These are phyloP conservation scores for Galago senegalensis DNA, from an alignment of 2,797 vertebrate genomes.

Conservation along the genomic window DNA sequence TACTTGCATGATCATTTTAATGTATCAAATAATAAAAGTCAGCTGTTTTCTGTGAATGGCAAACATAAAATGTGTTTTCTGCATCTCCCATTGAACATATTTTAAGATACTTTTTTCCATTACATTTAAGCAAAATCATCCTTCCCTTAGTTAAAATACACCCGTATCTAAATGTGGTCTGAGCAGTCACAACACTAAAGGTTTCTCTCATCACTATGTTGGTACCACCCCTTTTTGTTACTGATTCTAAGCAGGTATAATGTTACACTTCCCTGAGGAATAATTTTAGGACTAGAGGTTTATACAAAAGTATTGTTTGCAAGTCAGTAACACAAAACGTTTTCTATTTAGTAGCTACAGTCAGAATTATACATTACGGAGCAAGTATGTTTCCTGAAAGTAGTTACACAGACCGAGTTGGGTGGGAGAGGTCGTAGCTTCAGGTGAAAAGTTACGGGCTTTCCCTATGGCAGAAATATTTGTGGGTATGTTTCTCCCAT, in stretches of 20 bases:
- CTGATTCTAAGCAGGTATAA: slow-evolving; percentile 86
- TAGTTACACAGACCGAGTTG: slow-evolving; percentile 44
- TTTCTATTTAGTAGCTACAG: slow-evolving; percentile 73
- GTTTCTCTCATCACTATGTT: slow-evolving; percentile 80
- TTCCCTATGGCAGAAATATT: slow-evolving; percentile 66
- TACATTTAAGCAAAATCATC: slow-evolving; percentile 84
- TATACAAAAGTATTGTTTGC: slow-evolving; percentile 75
- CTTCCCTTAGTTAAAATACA: slow-evolving; percentile 78
- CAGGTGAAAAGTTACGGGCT: slow-evolving; percentile 35
- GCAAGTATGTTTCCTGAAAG: slow-evolving; percentile 83
- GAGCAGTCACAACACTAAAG: slow-evolving; percentile 80
- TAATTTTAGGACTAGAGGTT: slow-evolving; percentile 75
- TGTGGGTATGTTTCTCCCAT: slow-evolving; percentile 74
- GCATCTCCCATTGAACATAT: slow-evolving; percentile 70
- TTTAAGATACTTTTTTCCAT: slow-evolving; percentile 79
- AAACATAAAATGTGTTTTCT: slow-evolving; percentile 79
- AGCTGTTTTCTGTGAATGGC: slow-evolving; percentile 75
- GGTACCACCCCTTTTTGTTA: slow-evolving; percentile 41
- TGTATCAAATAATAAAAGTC: slow-evolving; percentile 80
- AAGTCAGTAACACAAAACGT: slow-evolving; percentile 79
- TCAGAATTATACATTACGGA: slow-evolving; percentile 79
- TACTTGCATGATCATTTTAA: slow-evolving; percentile 80
- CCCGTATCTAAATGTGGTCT: slow-evolving; percentile 75
- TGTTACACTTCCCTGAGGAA: slow-evolving; percentile 77
- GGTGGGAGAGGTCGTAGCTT: neutral